Base-by-base conservation (phyloP, 2,888 invertebrate species). In the Phortica okadai region DNA sequence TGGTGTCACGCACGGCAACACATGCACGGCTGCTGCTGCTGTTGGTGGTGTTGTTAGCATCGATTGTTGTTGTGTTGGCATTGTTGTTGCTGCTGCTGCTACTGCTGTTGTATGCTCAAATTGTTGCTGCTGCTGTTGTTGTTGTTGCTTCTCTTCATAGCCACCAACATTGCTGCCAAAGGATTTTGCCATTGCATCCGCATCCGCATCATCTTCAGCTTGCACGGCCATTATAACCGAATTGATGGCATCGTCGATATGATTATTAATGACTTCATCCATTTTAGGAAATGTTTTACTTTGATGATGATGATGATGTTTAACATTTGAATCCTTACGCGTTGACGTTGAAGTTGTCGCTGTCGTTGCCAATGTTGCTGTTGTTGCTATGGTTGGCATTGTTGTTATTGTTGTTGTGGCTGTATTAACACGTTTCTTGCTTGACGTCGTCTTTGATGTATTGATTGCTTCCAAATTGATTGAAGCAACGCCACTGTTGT, bases 211-310 rank as follows among this genome's bases (percentile, higher is more conserved):
- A 16, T 81, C 82, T 16, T 86, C 83, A 10, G 80, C 89, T 64
- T 88, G 88, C 2, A 88, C 90, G 4, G 90, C 90, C 80, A 89
- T 78, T n/a, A 90, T 88, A 0, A 90, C 90, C 0, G 90, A 90
- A 58, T 90, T 90, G 42, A 90, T 90, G 73, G 90, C 90, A 81
- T 90, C 90, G 66, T 90, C 89, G 66, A 90, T 90, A 64, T 90
- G 90, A 72, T 89, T 89, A 62, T 89, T 90, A 50, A 90, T 89
- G 74, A 87, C 88, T 74, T 89, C 90, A 73, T 90, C 89, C 89
- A 90, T 90, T 41, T 88, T 89, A 3, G 82, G 79, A 21, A 73
- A 58, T 0, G 50, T 56, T 79, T 89, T 89, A 5, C 45, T 10
- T 64, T 81, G 81, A 21, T 21, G 21, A 6, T 81, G 81, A 6